Conservation (phyloP, 2,797 vertebrate genomes). For the Catharus ustulatus region DNA sequence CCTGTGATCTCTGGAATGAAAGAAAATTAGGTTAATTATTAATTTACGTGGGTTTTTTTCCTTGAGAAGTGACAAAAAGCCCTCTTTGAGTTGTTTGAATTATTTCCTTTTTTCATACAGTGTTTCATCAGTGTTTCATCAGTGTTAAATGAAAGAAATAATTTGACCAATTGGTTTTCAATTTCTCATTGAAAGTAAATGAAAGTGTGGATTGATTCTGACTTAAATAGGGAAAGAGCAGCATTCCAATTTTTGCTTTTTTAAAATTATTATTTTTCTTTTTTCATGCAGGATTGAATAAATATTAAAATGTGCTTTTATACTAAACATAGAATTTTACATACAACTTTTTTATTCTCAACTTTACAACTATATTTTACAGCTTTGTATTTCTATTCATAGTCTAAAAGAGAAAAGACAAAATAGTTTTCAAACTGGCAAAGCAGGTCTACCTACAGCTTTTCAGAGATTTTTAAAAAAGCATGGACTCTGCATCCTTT, state of each 20-base stretch:
- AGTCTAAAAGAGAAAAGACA: not conserved
- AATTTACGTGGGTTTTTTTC: not conserved
- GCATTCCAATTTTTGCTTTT: not conserved
- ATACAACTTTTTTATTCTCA: not conserved
- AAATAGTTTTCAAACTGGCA: not conserved
- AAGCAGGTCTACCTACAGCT: not conserved
- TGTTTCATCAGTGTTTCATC: too few species aligned
- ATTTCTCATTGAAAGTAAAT: not conserved
- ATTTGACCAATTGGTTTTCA: not conserved
- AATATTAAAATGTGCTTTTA: not conserved
- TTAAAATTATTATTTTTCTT: not conserved
- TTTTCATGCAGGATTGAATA: not conserved
- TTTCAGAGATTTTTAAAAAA: not conserved
- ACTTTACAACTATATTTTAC: not conserved
- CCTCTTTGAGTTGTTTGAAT: not conserved
- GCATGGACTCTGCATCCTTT: not conserved
- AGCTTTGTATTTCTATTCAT: not conserved
- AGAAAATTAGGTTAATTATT: not conserved
- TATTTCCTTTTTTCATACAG: not conserved
- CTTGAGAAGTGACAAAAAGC: not conserved
- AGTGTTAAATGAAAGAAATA: not conserved
- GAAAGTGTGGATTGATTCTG: not conserved
- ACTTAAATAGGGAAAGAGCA: not conserved
- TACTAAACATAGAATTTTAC: not conserved
- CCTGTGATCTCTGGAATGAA: not conserved